Evolutionary conservation across 2,888 invertebrate genomes (phyloP).

Genomic region (Ornithoptera priamus): DNA sequence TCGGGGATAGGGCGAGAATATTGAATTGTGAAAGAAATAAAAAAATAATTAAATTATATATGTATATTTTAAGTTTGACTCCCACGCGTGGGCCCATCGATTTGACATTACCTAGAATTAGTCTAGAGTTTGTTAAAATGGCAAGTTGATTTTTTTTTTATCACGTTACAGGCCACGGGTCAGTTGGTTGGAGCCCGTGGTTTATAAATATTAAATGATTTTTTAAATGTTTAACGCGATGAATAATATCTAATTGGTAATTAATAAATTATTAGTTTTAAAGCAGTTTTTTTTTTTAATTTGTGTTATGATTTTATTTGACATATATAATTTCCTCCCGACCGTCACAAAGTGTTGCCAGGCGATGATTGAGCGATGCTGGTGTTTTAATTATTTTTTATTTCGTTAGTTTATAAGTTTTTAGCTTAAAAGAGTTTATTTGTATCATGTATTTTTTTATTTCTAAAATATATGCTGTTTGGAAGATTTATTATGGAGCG

Average conservation of each 20-base stretch:
- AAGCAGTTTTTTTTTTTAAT: slow-evolving; percentile 33
- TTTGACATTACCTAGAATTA: slow-evolving; percentile 77
- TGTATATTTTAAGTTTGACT: slow-evolving; percentile 31
- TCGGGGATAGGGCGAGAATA: background rate
- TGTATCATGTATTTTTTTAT: slow-evolving; percentile 71
- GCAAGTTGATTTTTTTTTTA: slow-evolving; percentile 61
- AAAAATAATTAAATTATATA: no score
- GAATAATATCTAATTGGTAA: slow-evolving; percentile 52
- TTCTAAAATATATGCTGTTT: slow-evolving; percentile 73
- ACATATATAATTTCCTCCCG: slow-evolving; percentile 3
- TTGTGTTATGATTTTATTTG: background rate
- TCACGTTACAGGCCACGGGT: slow-evolving; percentile 29
- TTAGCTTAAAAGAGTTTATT: slow-evolving; percentile 62
- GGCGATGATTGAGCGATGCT: slow-evolving; percentile 11
- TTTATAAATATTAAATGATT: slow-evolving; percentile 35
- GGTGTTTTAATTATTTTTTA: slow-evolving; percentile 33
- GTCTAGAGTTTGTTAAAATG: slow-evolving; percentile 74
- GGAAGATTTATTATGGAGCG: slow-evolving; percentile 62
- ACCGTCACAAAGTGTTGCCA: slow-evolving; percentile 28
- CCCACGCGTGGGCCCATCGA: slow-evolving; percentile 46
- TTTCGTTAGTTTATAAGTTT: slow-evolving; percentile 45
- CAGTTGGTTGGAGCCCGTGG: slow-evolving; percentile 24
- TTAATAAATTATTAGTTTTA: slow-evolving; percentile 61
- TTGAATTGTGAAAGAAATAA: background rate
- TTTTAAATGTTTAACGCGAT: slow-evolving; percentile 44